These are phyloP conservation scores for Volucella bombylans DNA, from an alignment of 2,888 invertebrate genomes.

Conservation along the genomic window DNA sequence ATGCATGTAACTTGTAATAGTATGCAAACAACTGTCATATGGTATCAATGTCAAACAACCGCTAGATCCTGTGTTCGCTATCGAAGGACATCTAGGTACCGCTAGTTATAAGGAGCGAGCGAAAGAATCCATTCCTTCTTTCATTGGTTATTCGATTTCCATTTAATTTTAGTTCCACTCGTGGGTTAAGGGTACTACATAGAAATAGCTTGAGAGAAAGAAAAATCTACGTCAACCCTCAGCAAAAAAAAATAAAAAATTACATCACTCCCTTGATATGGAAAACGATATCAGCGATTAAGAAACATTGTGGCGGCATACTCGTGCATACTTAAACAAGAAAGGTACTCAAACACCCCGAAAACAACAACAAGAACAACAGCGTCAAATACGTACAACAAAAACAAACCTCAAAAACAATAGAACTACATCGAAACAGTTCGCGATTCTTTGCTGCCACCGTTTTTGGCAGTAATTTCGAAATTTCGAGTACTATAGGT, in stretches of 20 bases:
- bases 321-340: not conserved
- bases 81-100: slow-evolving; percentile 35
- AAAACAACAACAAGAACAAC: slow-evolving; percentile 14
- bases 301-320: slow-evolving; percentile 33
- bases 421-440: not conserved
- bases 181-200: no score
- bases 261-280: slow-evolving; percentile 52
- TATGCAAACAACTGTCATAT: slow-evolving; percentile 60
- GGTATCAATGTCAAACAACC: slow-evolving; percentile 44
- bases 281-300: slow-evolving; percentile 56
- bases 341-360: slow-evolving; percentile 29
- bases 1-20: slow-evolving; percentile 4
- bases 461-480: not conserved
- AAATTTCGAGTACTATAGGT: slow-evolving; percentile 3
- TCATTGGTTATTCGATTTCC: slow-evolving; percentile 43
- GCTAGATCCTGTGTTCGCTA: slow-evolving; percentile 26
- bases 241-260: not conserved
- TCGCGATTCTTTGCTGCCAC: not conserved
- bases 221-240: slow-evolving; percentile 43
- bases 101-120: slow-evolving; percentile 4
- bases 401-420: not conserved
- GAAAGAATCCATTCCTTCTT: slow-evolving; percentile 1
- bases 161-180: slow-evolving; percentile 35
- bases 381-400: not conserved
- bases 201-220: not conserved